A percentile compares a stretch with the other conserved stretches of the same genome.
phyloP scores from a whole-genome alignment of 1,140 invertebrate species.

The Maconellicoccus hirsutus region DNA sequence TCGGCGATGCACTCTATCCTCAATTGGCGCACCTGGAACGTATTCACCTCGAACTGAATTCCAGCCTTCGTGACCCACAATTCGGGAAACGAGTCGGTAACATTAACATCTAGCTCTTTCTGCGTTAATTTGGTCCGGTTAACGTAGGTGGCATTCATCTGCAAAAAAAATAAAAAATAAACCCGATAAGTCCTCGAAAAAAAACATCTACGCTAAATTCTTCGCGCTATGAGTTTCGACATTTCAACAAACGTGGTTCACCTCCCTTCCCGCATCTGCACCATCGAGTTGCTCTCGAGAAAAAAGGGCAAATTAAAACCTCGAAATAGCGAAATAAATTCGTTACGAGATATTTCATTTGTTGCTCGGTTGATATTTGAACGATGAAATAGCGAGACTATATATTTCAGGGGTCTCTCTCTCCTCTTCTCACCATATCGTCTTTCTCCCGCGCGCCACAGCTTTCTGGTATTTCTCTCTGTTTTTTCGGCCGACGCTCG shows the following conservation, averaged over 20 bases:
- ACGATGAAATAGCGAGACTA: background rate
- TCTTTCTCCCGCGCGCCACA: too few relatives aligned
- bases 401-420: background rate
- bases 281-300: too few relatives aligned
- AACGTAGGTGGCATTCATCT: background rate
- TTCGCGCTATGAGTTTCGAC: too few relatives aligned
- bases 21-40: constrained; percentile 35
- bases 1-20: constrained; percentile 48
- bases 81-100: background rate
- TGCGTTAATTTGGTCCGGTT: background rate
- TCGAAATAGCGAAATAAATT: constrained; percentile 1
- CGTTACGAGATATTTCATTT: background rate
- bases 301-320: background rate
- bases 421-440: too few relatives aligned
- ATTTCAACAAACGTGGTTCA: too few relatives aligned
- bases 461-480: too few relatives aligned
- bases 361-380: background rate
- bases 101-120: background rate
- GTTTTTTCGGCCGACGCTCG: too few relatives aligned
- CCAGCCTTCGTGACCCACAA: constrained; percentile 27
- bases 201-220: too few relatives aligned
- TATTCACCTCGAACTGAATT: constrained; percentile 30
- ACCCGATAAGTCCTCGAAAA: too few relatives aligned
- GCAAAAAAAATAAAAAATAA: background rate
- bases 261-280: too few relatives aligned